These are phyloP conservation scores for Erebia epiphron DNA, from an alignment of 2,888 invertebrate species.

Conservation along the genomic window DNA sequence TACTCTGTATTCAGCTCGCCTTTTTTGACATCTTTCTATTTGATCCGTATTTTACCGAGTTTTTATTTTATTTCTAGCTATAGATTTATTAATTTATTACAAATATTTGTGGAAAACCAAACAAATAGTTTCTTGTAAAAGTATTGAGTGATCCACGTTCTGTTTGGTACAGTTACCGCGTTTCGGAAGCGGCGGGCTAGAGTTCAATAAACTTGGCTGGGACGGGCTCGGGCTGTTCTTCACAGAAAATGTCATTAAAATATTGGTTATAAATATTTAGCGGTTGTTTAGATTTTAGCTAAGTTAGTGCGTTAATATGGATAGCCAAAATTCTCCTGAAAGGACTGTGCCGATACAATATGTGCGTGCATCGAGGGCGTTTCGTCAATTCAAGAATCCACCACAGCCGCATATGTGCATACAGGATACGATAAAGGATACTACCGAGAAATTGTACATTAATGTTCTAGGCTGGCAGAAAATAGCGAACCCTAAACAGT, in stretches of 20 bases:
- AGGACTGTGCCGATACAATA: conserved; percentile 79
- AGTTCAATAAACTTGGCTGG: conserved; percentile 76
- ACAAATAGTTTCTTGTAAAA: conserved; percentile 10
- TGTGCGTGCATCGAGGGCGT: conserved; percentile 83
- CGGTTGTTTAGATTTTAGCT: conserved; percentile 51
- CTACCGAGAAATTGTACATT: conserved; percentile 83
- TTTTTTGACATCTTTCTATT: conserved; percentile 41
- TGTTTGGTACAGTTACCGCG: conserved; percentile 38
- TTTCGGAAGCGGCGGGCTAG: conserved; percentile 49
- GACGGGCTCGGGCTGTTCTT: conserved; percentile 35
- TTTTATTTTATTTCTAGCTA: conserved; percentile 51
- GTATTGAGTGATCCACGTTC: conserved; percentile 29
- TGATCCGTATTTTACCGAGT: conserved; percentile 46
- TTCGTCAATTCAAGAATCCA: conserved; percentile 87
- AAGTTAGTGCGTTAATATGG: conserved; percentile 55
- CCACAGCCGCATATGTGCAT: conserved; percentile 91
- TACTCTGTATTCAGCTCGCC: conserved; percentile 23
- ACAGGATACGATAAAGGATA: conserved; percentile 84
- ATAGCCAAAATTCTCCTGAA: conserved; percentile 70
- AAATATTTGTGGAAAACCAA: conserved; percentile 32
- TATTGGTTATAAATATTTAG: conserved; percentile 58
- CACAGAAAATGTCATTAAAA: conserved; percentile 60
- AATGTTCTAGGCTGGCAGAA: conserved; percentile 90
- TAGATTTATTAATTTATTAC: conserved; percentile 46
- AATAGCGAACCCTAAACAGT: conserved; percentile 86